Conservation (phyloP, 2,113 vertebrate species). For the Ibidorhyncha struthersii region DNA sequence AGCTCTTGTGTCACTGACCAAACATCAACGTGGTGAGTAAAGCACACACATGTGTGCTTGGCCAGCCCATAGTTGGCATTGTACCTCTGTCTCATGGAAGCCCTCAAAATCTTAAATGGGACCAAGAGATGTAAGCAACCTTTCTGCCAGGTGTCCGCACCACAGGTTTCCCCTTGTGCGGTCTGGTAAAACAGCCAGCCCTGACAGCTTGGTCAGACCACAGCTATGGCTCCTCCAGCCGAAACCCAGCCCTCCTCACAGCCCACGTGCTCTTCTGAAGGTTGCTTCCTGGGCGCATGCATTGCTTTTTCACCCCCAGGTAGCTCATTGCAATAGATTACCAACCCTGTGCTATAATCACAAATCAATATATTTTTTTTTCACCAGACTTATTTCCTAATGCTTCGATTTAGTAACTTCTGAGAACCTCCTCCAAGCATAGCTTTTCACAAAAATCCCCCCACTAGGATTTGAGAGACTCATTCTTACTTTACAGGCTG, state of each 20-base stretch:
- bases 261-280: accelerated
- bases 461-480: background rate
- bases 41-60: background rate
- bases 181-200: background rate
- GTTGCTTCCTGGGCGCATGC: background rate
- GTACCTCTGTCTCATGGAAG: background rate
- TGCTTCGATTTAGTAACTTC: background rate
- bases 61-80: background rate
- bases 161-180: no score
- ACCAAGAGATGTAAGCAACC: background rate
- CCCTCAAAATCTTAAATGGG: background rate
- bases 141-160: background rate
- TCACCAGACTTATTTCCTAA: background rate
- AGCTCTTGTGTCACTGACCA: background rate
- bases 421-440: background rate
- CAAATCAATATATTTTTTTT: background rate
- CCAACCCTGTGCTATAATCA: background rate
- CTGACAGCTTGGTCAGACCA: accelerated
- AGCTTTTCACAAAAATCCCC: background rate
- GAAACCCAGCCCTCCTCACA: background rate
- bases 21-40: background rate
- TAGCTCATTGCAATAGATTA: background rate
- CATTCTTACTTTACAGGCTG: background rate
- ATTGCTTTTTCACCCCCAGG: accelerated
- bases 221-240: accelerated